phyloP scores from a whole-genome alignment of 2,888 invertebrate species.

The Artemia sinica region DNA sequence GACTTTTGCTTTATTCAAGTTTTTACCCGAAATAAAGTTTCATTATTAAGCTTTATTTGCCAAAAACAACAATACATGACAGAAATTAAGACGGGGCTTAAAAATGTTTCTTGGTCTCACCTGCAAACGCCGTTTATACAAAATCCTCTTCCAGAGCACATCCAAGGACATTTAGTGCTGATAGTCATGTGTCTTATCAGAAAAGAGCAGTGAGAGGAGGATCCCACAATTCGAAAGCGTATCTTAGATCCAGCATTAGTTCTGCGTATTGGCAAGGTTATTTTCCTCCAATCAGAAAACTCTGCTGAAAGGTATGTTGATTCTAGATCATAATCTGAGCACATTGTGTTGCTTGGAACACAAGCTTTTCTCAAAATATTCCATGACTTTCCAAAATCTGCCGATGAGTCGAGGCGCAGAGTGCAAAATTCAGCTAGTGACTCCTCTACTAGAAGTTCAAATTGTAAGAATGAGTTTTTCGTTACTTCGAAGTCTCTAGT shows the following conservation, averaged over 20 bases:
- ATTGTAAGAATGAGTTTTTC: neutral
- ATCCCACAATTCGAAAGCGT: neutral
- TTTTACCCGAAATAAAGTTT: too few species aligned
- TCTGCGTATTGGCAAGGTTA: neutral
- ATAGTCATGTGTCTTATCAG: neutral
- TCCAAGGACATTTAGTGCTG: slow-evolving; percentile 3
- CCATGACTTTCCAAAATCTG: slow-evolving; percentile 2
- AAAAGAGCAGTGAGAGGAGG: neutral
- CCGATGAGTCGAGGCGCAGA: neutral
- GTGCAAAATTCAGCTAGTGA: neutral
- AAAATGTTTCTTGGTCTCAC: neutral
- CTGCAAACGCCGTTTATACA: neutral
- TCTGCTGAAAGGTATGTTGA: neutral
- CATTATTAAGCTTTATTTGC: too few species aligned
- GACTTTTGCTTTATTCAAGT: too few species aligned
- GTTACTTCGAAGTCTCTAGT: neutral
- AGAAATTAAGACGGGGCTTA: too few species aligned
- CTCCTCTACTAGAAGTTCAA: neutral
- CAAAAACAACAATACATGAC: too few species aligned
- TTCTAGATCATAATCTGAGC: neutral
- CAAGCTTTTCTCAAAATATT: neutral
- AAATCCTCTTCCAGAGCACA: slow-evolving; percentile 1
- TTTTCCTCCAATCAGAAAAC: neutral
- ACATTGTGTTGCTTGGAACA: neutral
- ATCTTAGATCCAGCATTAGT: neutral